Evolutionary conservation across 2,797 vertebrate genomes (phyloP), one percentile per base, ranked within the genome.

Genomic region (Esox masquinongy): DNA sequence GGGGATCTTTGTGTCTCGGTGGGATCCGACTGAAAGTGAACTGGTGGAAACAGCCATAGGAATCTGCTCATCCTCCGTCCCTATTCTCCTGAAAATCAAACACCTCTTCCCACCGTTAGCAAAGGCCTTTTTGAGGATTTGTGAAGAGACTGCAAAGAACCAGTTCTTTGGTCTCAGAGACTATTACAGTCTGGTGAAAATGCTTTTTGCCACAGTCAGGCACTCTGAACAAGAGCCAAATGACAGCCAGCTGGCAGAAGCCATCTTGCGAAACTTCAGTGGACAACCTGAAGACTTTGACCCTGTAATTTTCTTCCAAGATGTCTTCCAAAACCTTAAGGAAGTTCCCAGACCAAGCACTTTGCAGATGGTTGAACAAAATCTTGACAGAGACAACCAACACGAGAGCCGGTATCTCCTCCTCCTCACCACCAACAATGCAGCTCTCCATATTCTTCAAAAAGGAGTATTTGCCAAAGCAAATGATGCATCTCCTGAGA

Each of bases 141-240:
- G 93, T 68, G 19, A 74, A 1, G 0, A 39, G 1, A 90, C 85
- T 75, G 88, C 86, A 67, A 77, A 82, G 15, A 91, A 88, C n/a
- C 94, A 95, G 82, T 95, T 95, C 81, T 95, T 95, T 77, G 95
- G 95, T 51, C 90, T 95, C 5, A 90, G 94, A 24, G 95, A 95
- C 83, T 95, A 90, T 81, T 95, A 95, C 70, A 93, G 94, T 82
- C 88, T 95, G 0, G 80, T 95, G 74, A 95, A 95, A 85, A 94
- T 94, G 91, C 83, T 95, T 29, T 92, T 93, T 80, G 85, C 86
- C 2, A 64, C 77, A 5, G 91, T 86, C 49, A 92, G 88, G 77
- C 79, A 72, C 8, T 88, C 80, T 9, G 84, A 89, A 34, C 14
- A 69, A 67, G 82, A 90, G 14, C 92, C 93, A 11, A 74, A 82